Percentiles rank a stretch among this genome's conserved stretches.
Evolutionary conservation across 2,888 invertebrate species (phyloP).

Genomic region (Drosophila melanosoma): DNA sequence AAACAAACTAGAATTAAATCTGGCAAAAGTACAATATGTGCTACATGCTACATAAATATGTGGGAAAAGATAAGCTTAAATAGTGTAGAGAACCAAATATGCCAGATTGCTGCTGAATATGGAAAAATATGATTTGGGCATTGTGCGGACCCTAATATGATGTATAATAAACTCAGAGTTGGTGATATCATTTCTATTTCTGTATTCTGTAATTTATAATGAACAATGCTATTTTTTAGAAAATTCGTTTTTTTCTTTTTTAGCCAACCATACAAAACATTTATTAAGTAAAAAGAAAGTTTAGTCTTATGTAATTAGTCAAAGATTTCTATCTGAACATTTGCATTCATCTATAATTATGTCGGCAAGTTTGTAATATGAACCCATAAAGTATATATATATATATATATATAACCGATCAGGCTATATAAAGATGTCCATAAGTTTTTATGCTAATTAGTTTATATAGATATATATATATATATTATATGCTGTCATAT

Average conservation of each 20-base stretch:
- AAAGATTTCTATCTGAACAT: neutral
- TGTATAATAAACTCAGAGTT: neutral
- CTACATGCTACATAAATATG: neutral
- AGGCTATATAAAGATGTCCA: neutral
- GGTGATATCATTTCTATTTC: conserved; percentile 7
- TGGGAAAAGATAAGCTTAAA: conserved; percentile 20
- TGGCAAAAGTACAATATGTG: conserved; percentile 4
- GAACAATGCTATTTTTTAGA: neutral
- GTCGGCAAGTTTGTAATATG: neutral
- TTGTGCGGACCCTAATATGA: neutral
- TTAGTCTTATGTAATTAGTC: neutral
- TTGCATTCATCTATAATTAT: neutral
- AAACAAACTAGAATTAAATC: conserved; percentile 29
- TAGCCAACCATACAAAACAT: neutral
- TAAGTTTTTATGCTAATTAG: neutral
- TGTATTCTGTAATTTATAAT: neutral
- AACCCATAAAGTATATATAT: neutral
- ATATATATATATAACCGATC: neutral
- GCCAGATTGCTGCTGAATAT: neutral
- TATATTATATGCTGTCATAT: too few species aligned
- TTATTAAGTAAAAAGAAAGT: neutral
- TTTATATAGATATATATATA: too few species aligned
- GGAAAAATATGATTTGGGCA: neutral
- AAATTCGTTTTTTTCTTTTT: neutral
- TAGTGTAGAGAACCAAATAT: neutral